Evolutionary conservation across 2,797 vertebrate genomes (phyloP).

Genomic region (Coluber constrictor): DNA sequence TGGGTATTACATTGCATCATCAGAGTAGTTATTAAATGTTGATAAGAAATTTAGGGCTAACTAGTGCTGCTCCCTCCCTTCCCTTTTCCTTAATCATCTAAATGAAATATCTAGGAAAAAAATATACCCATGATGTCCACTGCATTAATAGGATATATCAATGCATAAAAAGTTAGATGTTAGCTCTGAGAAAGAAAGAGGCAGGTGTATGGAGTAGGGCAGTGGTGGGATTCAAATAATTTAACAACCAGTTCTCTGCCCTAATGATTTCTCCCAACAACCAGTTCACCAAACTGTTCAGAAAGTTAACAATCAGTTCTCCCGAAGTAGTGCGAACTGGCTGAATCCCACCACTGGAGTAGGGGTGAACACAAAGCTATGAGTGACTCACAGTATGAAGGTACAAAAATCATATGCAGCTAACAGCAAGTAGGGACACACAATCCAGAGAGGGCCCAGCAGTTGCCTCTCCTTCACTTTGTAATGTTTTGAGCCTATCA

Average conservation of each 20-base stretch:
- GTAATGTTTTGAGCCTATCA: not conserved
- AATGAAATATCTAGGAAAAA: not conserved
- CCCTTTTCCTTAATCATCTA: not conserved
- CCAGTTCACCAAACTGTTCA: too few relatives aligned
- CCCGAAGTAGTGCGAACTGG: too few relatives aligned
- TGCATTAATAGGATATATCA: not conserved
- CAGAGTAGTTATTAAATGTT: conserved; percentile 23
- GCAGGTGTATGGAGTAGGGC: not conserved
- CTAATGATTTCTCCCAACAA: too few relatives aligned
- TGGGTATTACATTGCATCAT: conserved; percentile 17
- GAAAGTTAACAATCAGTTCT: too few relatives aligned
- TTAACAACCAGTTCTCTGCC: too few relatives aligned
- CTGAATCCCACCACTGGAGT: too few relatives aligned
- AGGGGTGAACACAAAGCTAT: not conserved
- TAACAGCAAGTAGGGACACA: not conserved
- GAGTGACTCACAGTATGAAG: not conserved
- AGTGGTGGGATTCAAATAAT: too few relatives aligned
- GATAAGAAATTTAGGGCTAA: conserved; percentile 15
- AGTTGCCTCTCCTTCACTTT: too few relatives aligned
- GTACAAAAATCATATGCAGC: not conserved
- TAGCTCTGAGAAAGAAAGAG: not conserved
- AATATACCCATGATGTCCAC: not conserved
- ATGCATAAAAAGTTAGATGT: not conserved
- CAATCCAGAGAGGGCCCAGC: not conserved
- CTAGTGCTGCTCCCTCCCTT: not conserved